Base-by-base conservation (phyloP, 1,140 invertebrate species). In the Temnothorax curvispinosus region DNA sequence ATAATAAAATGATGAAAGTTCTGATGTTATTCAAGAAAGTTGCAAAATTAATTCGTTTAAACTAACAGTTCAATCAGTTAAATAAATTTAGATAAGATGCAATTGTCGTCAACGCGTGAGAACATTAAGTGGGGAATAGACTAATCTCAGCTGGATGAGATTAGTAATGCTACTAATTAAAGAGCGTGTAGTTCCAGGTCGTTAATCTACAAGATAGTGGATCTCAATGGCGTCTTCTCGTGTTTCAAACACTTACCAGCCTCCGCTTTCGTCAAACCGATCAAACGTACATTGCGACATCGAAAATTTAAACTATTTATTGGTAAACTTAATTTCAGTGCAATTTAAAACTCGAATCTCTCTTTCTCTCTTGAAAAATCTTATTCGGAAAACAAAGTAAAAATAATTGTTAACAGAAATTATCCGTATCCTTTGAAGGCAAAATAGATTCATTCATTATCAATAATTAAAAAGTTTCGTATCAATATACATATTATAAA, bases 101-200 rank as follows among this genome's bases (percentile, higher is more conserved):
- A 77, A 47, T 60, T 76, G 38, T 60, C 35, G 58, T 77, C 15
- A 64, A 64, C 11, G 47, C 4, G 75, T 5, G 9, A 64, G 56
- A n/a, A 47, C 27, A 38, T 60, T 62, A 47, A 77, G 52, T 75
- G n/a, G n/a, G 35, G 3, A 27, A 32, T n/a, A 21, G n/a, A 18
- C 13, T 27, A 76, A 62, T 77, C 27, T 32, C 18, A 77, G 38
- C 5, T 44, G 38, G 38, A 47, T 11, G 38, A n/a, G 21, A 77
- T 62, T 67, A 67, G 21, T 44, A 62, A 21, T 11, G 18, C 15
- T 32, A 62, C 56, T 77, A 77, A 77, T 77, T 77, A 77, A 4
- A 41, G 56, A 64, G 41, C 21, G 27, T 27, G n/a, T 76, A 60
- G 21, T 27, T 76, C 21, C 6, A 38, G 15, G 27, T 62, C 41